Base-by-base conservation (phyloP, 2,888 invertebrate genomes). In the Horisme vitalbata region DNA sequence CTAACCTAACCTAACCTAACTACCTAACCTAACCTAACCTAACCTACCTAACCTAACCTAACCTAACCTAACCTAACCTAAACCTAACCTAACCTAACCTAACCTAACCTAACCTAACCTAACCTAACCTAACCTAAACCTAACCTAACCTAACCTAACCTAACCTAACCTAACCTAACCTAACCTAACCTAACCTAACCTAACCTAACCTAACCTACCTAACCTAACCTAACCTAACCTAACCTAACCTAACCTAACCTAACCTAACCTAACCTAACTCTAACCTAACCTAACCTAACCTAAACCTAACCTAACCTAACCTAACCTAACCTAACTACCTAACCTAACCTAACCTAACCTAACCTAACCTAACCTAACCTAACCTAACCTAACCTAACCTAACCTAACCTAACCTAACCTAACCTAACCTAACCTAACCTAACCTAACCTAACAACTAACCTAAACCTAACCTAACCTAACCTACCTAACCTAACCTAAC, bases 401-500 rank as follows among this genome's bases (percentile, higher is more conserved):
- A 37, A 28, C 37, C 37, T 24, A 18, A 26, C 27, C 27, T 37
- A 26, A 37, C 28, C 27, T 37, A 27, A 27, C 27, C 27, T 28
- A 37, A 37, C 37, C 27, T 13, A 28, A 18, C 27, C 37, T 37
- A 37, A 37, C 37, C 37, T 37, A 37, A 37, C 57, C 59, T 55
- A 57, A 59, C 56, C 54, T 55, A 58, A 56, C 57, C 55, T 52
- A 57, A 57, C 57, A n/a, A n/a, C 57, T 54, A 53, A 52, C 56
- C 55, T 49, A n/a, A 63, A 60, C 54, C 54, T 47, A 54, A 54
- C 54, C 54, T 54, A n/a, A n/a, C n/a, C n/a, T n/a, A n/a, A n/a
- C 61, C 59, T 59, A 63, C 57, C 54, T 57, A 57, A 59, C 59
- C 57, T 57, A 55, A 56, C 55, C 55, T 54, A 59, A 57, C 55